A percentile compares a stretch with the other conserved stretches of the same genome.
These are phyloP conservation scores for Anthoscopus minutus DNA, from an alignment of 2,113 vertebrate species.

Conservation along the genomic window DNA sequence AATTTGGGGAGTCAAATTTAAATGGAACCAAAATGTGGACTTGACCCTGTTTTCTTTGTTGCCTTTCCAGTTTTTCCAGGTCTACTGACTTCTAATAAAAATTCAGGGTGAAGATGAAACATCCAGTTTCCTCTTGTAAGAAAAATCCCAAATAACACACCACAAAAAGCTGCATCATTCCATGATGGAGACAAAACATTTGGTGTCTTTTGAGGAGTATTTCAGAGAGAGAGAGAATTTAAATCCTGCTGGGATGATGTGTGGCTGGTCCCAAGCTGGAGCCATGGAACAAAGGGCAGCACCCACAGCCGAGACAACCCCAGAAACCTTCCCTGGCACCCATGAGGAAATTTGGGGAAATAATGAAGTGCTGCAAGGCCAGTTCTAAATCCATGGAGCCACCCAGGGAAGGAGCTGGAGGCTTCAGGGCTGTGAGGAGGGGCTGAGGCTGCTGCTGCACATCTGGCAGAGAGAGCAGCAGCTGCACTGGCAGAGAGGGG, in stretches of 20 bases:
- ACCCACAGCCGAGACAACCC: neutral
- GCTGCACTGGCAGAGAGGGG: conserved; percentile 3
- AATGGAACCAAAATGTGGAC: neutral
- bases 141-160: neutral
- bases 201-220: neutral
- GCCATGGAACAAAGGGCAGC: neutral
- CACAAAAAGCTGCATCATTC: neutral
- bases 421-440: neutral
- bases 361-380: neutral
- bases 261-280: neutral
- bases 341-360: neutral
- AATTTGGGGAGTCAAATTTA: neutral
- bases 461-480: conserved; percentile 23
- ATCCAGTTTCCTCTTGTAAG: neutral
- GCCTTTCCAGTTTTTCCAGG: neutral
- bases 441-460: neutral
- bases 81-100: neutral
- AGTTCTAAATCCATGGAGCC: neutral
- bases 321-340: neutral
- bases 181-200: neutral
- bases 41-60: neutral
- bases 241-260: neutral
- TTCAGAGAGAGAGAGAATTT: neutral
- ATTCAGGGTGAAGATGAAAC: neutral
- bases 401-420: neutral